Evolutionary conservation across 1,140 invertebrate species (phyloP).

Genomic region (Drosophila tani): DNA sequence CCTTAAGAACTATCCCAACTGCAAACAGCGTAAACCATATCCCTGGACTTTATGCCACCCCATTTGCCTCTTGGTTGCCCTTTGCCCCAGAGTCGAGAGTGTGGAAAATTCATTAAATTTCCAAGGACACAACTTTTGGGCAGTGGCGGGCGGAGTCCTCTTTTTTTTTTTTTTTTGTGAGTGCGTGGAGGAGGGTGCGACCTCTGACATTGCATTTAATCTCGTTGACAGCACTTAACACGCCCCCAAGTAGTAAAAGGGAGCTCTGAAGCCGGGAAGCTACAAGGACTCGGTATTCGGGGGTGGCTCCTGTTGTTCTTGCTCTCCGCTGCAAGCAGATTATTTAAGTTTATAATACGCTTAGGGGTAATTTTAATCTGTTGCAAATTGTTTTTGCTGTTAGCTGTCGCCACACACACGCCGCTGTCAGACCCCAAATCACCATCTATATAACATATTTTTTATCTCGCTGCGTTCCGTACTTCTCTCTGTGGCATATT

Average conservation of each 20-base stretch:
- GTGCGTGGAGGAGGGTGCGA: constrained; percentile 50
- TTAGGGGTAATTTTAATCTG: constrained; percentile 84
- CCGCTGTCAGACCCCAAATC: constrained; percentile 55
- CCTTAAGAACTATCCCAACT: constrained; percentile 8
- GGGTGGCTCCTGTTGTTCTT: constrained; percentile 12
- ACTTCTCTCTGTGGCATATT: constrained; percentile 73
- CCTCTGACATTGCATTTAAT: constrained; percentile 84
- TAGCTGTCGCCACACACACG: constrained; percentile 28
- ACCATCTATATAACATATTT: constrained; percentile 73
- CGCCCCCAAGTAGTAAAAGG: constrained; percentile 72
- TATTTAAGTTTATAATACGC: constrained; percentile 84
- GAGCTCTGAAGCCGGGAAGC: neutral
- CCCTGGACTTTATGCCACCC: constrained; percentile 1
- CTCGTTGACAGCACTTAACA: constrained; percentile 83
- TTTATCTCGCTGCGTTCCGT: constrained; percentile 30
- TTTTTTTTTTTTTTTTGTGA: constrained; percentile 8
- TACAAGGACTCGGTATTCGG: constrained; percentile 27
- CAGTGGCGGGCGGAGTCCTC: constrained; percentile 1
- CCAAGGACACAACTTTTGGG: constrained; percentile 78
- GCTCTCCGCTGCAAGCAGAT: constrained; percentile 60
- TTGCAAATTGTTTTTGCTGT: constrained; percentile 84
- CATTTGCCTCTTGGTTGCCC: neutral
- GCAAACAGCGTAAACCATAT: neutral
- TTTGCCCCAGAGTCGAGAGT: constrained; percentile 45
- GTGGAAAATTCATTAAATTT: constrained; percentile 83